Base-by-base conservation (phyloP, 37 sponge, comb jelly and placozoan genomes). In the Haliclona indistincta region DNA sequence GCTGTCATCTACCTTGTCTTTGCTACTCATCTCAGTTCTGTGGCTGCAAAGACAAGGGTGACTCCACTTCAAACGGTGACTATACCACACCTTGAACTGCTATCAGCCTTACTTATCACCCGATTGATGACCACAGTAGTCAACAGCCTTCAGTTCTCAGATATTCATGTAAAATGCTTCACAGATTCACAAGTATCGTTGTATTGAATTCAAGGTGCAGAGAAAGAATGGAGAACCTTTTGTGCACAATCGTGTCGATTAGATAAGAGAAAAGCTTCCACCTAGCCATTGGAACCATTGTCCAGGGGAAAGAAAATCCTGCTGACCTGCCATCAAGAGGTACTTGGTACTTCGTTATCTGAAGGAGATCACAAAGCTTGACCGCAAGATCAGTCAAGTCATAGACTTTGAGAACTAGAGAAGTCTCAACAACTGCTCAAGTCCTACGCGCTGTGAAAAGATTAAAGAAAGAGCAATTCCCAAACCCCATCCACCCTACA, bases 21-120 rank as follows among this genome's bases (percentile, higher is more conserved):
- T 15, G 23, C 43, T 38, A 39, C 40, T 68, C 13, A 36, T 29
- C 19, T 41, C 23, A 13, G 25, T 25, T 39, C n/a, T 38, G 42
- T 68, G 2, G 43, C 26, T 39, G 13, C 69, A 38, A 68, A 65
- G 23, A 68, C 69, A n/a, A 35, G 69, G 28, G 69, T 68, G 38
- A 25, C 43, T 20, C 69, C 69, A 35, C 22, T 39, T 22, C 38
- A 68, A 43, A 39, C 39, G 20, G 43, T 17, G 20, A 68, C 69
- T 37, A 68, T 68, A 42, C 69, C 69, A 29, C 38, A 43, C 43
- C 69, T 39, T 68, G 69, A 68, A 39, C 41, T 68, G 40, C 69
- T 68, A 22, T 36, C 69, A 42, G 69, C 69, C 28, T 43, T 36
- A 39, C 40, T 68, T 35, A 22, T 68, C n/a, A 43, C 43, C 43